These are phyloP conservation scores for Archips crataeganus DNA, from an alignment of 2,888 invertebrate genomes.

Conservation along the genomic window DNA sequence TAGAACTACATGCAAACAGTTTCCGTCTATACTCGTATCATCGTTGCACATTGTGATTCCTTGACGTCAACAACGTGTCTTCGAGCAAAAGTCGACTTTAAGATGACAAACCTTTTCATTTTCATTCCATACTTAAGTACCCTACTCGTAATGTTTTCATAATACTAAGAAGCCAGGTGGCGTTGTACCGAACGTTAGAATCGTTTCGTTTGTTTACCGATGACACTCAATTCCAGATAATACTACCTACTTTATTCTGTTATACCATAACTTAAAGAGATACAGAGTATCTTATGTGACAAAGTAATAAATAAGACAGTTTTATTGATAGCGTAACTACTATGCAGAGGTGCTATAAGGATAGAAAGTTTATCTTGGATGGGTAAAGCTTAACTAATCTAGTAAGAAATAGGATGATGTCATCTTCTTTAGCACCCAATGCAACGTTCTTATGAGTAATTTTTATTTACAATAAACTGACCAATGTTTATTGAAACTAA, in stretches of 20 bases:
- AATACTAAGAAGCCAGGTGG: slow-evolving; percentile 27
- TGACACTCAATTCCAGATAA: background rate
- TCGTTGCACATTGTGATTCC: too few species aligned
- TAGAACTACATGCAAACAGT: too few species aligned
- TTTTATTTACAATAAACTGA: too few species aligned
- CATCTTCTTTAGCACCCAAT: background rate
- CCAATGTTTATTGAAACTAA: too few species aligned
- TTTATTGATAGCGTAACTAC: background rate
- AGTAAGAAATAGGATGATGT: background rate
- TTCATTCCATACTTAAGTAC: slow-evolving; percentile 22
- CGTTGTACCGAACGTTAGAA: slow-evolving; percentile 12
- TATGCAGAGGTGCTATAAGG: background rate
- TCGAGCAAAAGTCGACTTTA: too few species aligned
- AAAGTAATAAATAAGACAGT: slow-evolving; percentile 1
- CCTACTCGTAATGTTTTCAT: slow-evolving; percentile 34
- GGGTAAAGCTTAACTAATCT: background rate
- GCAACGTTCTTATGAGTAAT: background rate
- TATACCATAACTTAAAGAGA: background rate
- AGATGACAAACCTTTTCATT: too few species aligned
- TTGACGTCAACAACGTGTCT: too few species aligned
- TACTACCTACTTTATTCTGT: background rate
- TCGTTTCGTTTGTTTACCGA: slow-evolving; percentile 19
- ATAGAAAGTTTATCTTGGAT: background rate
- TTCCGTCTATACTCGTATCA: too few species aligned
- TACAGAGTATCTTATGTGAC: background rate